Conservation (phyloP, 2,797 vertebrate genomes). For the Nyctibius grandis region DNA sequence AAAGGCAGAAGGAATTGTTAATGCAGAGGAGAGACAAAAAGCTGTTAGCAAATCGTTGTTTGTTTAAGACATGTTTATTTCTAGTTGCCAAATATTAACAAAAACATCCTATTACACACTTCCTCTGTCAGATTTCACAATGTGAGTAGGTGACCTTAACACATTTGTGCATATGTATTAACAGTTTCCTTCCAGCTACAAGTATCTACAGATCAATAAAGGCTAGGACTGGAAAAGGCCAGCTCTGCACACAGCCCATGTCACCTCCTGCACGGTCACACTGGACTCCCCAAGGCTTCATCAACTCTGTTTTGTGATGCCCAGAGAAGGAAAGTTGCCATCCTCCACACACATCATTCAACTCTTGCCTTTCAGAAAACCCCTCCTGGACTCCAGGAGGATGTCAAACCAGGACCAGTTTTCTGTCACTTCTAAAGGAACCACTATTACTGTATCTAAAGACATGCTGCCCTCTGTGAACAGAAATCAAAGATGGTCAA, state of each 20-base stretch:
- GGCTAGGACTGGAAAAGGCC: slow-evolving; percentile 44
- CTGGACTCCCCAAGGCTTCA: neutral
- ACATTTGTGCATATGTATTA: slow-evolving; percentile 11
- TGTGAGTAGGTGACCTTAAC: slow-evolving; percentile 43
- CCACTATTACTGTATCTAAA: neutral
- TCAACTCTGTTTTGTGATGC: neutral
- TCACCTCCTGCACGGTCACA: neutral
- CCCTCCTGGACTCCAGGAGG: neutral
- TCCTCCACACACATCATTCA: neutral
- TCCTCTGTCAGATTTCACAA: slow-evolving; percentile 16
- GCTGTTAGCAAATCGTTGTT: slow-evolving; percentile 50
- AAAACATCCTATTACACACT: slow-evolving; percentile 42
- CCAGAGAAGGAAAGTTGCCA: neutral
- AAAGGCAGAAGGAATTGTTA: slow-evolving; percentile 24
- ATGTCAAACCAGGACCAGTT: neutral
- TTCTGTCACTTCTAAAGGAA: neutral
- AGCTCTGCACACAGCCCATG: neutral
- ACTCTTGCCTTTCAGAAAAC: neutral
- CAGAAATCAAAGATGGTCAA: neutral
- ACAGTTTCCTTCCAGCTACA: neutral
- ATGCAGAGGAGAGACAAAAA: slow-evolving; percentile 47
- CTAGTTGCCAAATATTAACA: slow-evolving; percentile 57
- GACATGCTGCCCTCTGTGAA: neutral
- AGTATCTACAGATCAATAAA: neutral
- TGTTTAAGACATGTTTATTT: slow-evolving; percentile 54